These are phyloP conservation scores for Ammodytes dubius DNA, from an alignment of 2,113 vertebrate species.

Conservation along the genomic window DNA sequence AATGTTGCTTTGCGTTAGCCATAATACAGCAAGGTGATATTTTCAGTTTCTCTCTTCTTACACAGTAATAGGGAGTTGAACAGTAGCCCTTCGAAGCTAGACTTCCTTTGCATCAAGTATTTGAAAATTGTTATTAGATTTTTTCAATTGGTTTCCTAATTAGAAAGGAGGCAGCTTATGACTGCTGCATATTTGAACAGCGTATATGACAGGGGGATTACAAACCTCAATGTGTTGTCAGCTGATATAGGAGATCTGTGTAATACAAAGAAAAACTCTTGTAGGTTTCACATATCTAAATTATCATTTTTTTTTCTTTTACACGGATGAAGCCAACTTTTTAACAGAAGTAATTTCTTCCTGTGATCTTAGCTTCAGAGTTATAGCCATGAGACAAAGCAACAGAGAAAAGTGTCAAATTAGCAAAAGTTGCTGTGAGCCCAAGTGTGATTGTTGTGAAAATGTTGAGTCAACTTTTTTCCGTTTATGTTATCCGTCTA, in stretches of 20 bases:
- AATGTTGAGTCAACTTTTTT: not conserved
- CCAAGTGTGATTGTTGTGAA: not conserved
- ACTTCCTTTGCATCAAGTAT: not conserved
- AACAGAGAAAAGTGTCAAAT: not conserved
- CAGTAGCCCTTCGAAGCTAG: not conserved
- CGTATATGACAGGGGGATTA: conserved; percentile 12
- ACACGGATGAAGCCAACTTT: not conserved
- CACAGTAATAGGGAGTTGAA: not conserved
- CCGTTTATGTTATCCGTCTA: too few relatives aligned
- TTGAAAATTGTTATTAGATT: not conserved
- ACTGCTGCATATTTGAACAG: conserved; percentile 8
- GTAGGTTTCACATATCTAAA: not conserved
- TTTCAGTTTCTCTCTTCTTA: not conserved
- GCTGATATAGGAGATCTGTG: conserved; percentile 3
- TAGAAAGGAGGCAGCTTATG: conserved; percentile 9
- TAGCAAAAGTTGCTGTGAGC: not conserved
- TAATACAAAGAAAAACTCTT: not conserved
- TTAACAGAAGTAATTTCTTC: not conserved
- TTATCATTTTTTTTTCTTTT: not conserved
- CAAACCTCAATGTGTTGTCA: conserved; percentile 11
- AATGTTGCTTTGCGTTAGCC: not conserved
- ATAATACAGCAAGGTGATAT: conserved; percentile 1
- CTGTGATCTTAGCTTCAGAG: not conserved
- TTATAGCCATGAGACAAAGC: not conserved
- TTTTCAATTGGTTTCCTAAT: not conserved